Conservation (phyloP, 2,113 vertebrate genomes). For the Tinamus guttatus region DNA sequence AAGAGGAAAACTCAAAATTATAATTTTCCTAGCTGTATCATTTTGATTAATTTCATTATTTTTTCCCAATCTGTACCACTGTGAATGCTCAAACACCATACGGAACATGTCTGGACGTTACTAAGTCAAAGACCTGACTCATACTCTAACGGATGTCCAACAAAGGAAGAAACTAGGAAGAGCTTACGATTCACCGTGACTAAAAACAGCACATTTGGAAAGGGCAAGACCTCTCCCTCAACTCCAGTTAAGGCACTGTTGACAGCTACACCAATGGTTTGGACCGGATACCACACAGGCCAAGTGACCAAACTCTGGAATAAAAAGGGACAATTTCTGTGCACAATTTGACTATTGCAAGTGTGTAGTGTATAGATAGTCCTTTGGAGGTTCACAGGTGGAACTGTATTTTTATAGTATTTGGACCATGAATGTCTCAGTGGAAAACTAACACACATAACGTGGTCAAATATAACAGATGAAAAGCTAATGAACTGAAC, state of each 20-base stretch:
- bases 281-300: neutral
- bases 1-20: conserved; percentile 13
- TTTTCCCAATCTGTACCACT: neutral
- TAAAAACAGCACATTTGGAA: neutral
- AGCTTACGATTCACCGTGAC: neutral
- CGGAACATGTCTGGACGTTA: neutral
- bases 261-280: neutral
- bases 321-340: neutral
- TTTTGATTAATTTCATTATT: neutral
- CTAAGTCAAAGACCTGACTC: neutral
- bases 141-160: neutral
- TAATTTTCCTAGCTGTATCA: neutral
- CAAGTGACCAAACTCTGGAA: neutral
- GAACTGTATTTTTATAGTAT: neutral
- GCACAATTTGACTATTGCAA: neutral
- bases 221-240: neutral
- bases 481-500: neutral
- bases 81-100: neutral
- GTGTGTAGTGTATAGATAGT: neutral
- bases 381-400: neutral
- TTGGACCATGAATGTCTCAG: neutral
- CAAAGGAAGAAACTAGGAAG: neutral
- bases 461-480: neutral
- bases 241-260: neutral
- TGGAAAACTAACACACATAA: neutral